phyloP scores from a whole-genome alignment of 2,888 invertebrate species.

The Drosophila prostipennis region DNA sequence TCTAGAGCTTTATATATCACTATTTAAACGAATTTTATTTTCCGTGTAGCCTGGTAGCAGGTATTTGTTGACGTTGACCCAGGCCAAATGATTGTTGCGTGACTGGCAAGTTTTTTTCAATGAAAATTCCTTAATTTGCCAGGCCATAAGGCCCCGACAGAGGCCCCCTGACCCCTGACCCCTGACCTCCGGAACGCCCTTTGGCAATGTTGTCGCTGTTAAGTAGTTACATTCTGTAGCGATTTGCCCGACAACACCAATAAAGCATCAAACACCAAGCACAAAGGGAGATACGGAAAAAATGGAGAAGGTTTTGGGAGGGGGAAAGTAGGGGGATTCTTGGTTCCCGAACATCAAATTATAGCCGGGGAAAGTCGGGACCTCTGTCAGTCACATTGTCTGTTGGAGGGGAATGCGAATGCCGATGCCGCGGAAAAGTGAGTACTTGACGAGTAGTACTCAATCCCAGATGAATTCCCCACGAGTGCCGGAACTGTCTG shows the following conservation, averaged over 20 bases:
- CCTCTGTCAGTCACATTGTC: slow-evolving; percentile 23
- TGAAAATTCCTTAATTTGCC: slow-evolving; percentile 77
- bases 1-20: too few relatives aligned
- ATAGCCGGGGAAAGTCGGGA: slow-evolving; percentile 18
- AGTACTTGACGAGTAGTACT: not conserved
- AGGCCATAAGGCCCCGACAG: slow-evolving; percentile 33
- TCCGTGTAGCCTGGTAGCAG: not conserved
- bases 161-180: not conserved
- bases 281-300: not conserved
- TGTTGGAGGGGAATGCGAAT: not conserved
- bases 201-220: slow-evolving; percentile 70
- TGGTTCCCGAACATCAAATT: slow-evolving; percentile 32
- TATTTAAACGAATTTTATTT: too few relatives aligned
- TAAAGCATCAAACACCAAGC: slow-evolving; percentile 5
- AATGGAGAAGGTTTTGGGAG: too few relatives aligned
- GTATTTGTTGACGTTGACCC: slow-evolving; percentile 35
- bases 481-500: not conserved
- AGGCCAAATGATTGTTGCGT: slow-evolving; percentile 80
- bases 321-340: not conserved
- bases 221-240: slow-evolving; percentile 79
- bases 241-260: slow-evolving; percentile 67
- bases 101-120: slow-evolving; percentile 74
- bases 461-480: not conserved
- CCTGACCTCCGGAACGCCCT: not conserved
- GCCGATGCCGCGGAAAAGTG: slow-evolving; percentile 11